Conservation (phyloP, 2,888 invertebrate species). For the Lissocephala sabroskyi region DNA sequence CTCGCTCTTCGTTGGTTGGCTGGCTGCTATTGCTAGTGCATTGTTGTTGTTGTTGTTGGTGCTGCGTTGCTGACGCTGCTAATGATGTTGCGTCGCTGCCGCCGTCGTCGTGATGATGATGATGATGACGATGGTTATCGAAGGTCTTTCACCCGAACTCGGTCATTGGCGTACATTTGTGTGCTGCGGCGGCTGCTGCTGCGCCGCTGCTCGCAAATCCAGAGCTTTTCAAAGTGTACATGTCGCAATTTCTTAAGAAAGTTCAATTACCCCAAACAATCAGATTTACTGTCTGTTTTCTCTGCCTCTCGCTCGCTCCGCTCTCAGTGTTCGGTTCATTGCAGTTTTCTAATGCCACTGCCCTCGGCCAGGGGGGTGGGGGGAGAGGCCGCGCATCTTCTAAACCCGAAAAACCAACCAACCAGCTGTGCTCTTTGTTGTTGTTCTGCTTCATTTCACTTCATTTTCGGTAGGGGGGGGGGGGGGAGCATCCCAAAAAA, state of each 20-base stretch:
- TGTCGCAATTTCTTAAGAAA: conserved; percentile 72
- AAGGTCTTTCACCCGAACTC: conserved; percentile 74
- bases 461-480: too few relatives aligned
- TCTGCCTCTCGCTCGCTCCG: conserved; percentile 4
- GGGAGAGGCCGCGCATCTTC: too few relatives aligned
- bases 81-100: conserved; percentile 14
- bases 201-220: conserved; percentile 66
- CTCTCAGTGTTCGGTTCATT: conserved; percentile 29
- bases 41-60: conserved; percentile 8
- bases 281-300: conserved; percentile 70
- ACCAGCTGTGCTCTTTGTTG: too few relatives aligned
- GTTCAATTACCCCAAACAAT: conserved; percentile 71
- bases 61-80: conserved; percentile 38
- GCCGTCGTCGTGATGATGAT: conserved; percentile 27
- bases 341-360: conserved; percentile 48
- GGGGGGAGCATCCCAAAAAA: too few relatives aligned
- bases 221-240: conserved; percentile 71
- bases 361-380: too few relatives aligned
- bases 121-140: conserved; percentile 72
- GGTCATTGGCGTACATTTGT: conserved; percentile 73
- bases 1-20: conserved; percentile 16
- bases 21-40: conserved; percentile 25
- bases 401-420: background rate
- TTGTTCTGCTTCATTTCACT: too few relatives aligned
- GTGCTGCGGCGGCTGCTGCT: conserved; percentile 43